Evolutionary conservation across 2,113 vertebrate genomes (phyloP).

Genomic region (Ahaetulla prasina): DNA sequence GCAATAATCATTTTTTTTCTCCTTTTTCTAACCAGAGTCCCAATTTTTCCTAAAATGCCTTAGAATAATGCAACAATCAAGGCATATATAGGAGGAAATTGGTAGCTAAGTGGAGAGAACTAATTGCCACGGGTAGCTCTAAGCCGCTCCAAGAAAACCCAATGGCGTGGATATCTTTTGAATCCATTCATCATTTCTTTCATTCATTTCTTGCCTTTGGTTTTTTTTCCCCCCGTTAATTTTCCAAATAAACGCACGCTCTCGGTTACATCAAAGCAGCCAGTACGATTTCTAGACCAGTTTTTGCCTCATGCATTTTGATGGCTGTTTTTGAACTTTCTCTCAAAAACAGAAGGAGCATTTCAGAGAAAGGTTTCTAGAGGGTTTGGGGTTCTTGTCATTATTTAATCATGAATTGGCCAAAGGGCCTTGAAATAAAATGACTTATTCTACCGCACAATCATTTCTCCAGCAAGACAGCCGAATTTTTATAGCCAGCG

Average conservation of each 20-base stretch:
- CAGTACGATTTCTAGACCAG: not conserved
- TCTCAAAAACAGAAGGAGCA: not conserved
- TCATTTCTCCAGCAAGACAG: not conserved
- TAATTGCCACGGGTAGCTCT: not conserved
- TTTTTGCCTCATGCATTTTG: not conserved
- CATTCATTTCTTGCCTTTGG: not conserved
- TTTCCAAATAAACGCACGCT: not conserved
- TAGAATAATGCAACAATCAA: not conserved
- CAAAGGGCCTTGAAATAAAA: not conserved
- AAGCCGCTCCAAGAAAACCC: not conserved
- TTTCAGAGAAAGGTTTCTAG: not conserved
- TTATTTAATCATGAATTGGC: not conserved
- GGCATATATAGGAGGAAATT: not conserved
- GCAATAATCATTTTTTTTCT: not conserved
- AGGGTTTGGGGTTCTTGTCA: not conserved
- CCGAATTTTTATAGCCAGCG: not conserved
- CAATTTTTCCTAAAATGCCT: not conserved
- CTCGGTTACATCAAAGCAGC: not conserved
- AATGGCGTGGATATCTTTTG: not conserved
- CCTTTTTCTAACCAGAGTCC: not conserved
- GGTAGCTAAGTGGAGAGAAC: not conserved
- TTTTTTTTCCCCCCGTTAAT: not conserved
- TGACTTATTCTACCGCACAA: not conserved
- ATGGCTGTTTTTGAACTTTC: not conserved
- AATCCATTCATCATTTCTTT: not conserved